Conservation (phyloP, 2,797 vertebrate species). For the Leptatherina wallacei region DNA sequence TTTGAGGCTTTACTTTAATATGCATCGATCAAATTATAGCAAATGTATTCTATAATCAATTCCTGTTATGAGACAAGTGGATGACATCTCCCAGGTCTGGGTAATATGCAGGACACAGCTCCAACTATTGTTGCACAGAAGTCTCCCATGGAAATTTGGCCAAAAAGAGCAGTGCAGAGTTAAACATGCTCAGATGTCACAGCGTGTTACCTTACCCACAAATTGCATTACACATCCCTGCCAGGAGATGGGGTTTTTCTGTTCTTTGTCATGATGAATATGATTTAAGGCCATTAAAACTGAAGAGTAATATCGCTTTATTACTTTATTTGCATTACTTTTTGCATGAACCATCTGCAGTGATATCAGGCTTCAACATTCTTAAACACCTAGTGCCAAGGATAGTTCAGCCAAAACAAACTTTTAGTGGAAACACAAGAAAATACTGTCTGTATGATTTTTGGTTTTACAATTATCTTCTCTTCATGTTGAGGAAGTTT, state of each 20-base stretch:
- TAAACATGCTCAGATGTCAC: conserved; percentile 77
- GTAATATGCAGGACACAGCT: conserved; percentile 62
- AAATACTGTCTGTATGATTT: conserved; percentile 21
- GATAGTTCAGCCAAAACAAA: conserved; percentile 25
- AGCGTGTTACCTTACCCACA: conserved; percentile 47
- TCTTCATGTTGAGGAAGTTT: conserved; percentile 3
- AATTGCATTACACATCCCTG: conserved; percentile 61
- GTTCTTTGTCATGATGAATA: conserved; percentile 26
- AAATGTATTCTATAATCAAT: conserved; percentile 69
- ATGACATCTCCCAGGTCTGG: conserved; percentile 70
- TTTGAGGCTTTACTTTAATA: conserved; percentile 74
- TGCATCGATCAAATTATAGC: conserved; percentile 70
- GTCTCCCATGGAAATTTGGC: conserved; percentile 52
- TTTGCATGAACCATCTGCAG: conserved; percentile 30
- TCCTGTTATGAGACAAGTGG: conserved; percentile 72
- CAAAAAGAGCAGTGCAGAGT: conserved; percentile 52
- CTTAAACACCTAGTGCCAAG: conserved; percentile 44
- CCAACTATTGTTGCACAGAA: conserved; percentile 42
- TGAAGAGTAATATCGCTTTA: conserved; percentile 15
- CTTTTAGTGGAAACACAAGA: conserved; percentile 32
- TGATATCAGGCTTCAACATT: conserved; percentile 26
- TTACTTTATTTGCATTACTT: conserved; percentile 24
- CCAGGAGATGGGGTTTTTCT: conserved; percentile 75
- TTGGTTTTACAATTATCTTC: conserved; percentile 21
- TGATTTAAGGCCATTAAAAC: conserved; percentile 44